Base-by-base conservation (phyloP, 2,888 invertebrate genomes). In the Alloscopus bannaensis region DNA sequence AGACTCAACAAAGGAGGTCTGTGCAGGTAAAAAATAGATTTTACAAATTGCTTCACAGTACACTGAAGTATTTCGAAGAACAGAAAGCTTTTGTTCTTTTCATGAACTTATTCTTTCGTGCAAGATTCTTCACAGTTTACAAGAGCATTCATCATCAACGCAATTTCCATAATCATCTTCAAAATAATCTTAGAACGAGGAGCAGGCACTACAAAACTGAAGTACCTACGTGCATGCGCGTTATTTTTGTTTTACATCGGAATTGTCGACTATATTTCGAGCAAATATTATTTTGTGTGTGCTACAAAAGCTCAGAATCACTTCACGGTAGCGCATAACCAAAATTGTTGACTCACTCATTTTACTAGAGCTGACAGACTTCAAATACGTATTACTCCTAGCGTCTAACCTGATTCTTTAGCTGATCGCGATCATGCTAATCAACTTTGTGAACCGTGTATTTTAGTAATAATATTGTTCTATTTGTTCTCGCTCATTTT, bases 111-210 rank as follows among this genome's bases (percentile, higher is more conserved):
- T 36, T 16, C 45, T 45, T 45, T 45, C 45, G 45, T 45, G 45
- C 3, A 16, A n/a, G 18, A 16, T 3, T 45, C 13, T 22, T n/a
- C n/a, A 52, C 11, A 13, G 11, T 47, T 47, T 52, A 52, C 24
- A 22, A 22, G 22, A 20, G 24, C 57, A 57, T 69, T 69, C 69
- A 57, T 42, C 69, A 42, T 69, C 57, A 42, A 18, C 57, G 45
- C 26, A 45, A 69, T 69, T 16, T 13, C 42, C 42, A 69, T 40
- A 52, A 68, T 28, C 59, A 59, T 59, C 59, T 59, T 50, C 11
- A 50, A 31, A 28, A 59, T 31, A 52, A 22, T 52, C 22, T 22
- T 22, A n/a, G n/a, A n/a, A n/a, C n/a, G n/a, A n/a, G n/a, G n/a
- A n/a, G n/a, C n/a, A n/a, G n/a, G n/a, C n/a, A n/a, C n/a, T n/a